Conservation (phyloP, 2,113 vertebrate species). For the Pachypanchax playfairii region DNA sequence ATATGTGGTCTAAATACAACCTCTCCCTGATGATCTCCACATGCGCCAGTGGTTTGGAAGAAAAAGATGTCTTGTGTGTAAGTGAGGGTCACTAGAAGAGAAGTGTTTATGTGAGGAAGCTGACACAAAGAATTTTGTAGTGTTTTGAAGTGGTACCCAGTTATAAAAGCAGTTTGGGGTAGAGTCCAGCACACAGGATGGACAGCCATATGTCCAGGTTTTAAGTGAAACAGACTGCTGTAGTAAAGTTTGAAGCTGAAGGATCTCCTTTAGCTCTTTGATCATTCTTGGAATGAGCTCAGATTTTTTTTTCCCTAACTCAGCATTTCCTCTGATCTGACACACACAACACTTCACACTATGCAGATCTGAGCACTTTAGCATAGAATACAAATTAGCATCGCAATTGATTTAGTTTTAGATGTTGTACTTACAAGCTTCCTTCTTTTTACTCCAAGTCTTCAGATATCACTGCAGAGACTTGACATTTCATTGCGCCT, state of each 20-base stretch:
- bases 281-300: slow-evolving; percentile 49
- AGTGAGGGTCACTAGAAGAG: slow-evolving; percentile 29
- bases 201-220: neutral
- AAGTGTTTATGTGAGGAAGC: slow-evolving; percentile 12
- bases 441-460: neutral
- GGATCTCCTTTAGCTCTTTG: slow-evolving; percentile 40
- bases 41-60: slow-evolving; percentile 28
- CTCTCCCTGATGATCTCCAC: slow-evolving; percentile 27
- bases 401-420: slow-evolving; percentile 27
- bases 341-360: slow-evolving; percentile 10
- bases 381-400: slow-evolving; percentile 55
- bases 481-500: neutral
- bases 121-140: neutral
- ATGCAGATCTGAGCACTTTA: slow-evolving; percentile 24
- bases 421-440: slow-evolving; percentile 9
- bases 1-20: slow-evolving; percentile 38
- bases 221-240: neutral
- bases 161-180: neutral
- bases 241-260: neutral
- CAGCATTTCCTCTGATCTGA: slow-evolving; percentile 52
- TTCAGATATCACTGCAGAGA: slow-evolving; percentile 5
- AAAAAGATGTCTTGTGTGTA: slow-evolving; percentile 9
- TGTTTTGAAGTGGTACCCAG: neutral
- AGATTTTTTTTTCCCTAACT: slow-evolving; percentile 37
- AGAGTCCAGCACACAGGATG: neutral